phyloP scores from a whole-genome alignment of 2,797 vertebrate genomes.

The Centroberyx gerrardi region DNA sequence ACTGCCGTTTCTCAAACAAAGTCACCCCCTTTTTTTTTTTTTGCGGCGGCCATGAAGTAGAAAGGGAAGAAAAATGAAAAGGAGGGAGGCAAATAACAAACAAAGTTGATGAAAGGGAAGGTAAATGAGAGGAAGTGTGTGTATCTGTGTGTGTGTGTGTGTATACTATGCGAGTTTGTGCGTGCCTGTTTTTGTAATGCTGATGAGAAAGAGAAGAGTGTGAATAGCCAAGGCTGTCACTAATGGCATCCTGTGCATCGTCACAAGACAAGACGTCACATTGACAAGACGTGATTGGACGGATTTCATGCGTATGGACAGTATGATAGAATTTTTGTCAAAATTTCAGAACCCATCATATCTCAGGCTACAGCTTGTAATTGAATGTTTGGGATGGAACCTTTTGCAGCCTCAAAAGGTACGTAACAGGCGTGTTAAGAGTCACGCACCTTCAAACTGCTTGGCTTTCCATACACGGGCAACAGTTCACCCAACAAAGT shows the following conservation, averaged over 20 bases:
- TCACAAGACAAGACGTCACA: slow-evolving; percentile 40
- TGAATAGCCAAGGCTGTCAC: slow-evolving; percentile 41
- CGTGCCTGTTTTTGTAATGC: slow-evolving; percentile 34
- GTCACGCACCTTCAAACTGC: slow-evolving; percentile 50
- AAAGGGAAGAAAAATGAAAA: slow-evolving; percentile 40
- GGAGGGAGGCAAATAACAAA: slow-evolving; percentile 61
- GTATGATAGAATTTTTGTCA: background rate
- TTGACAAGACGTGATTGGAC: slow-evolving; percentile 61
- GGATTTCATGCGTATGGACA: slow-evolving; percentile 66
- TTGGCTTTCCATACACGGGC: no score
- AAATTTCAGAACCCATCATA: slow-evolving; percentile 2
- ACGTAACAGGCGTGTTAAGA: slow-evolving; percentile 41
- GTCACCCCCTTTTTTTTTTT: slow-evolving; percentile 23
- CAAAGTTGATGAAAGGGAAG: slow-evolving; percentile 71
- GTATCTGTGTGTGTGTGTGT: background rate
- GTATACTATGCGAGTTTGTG: background rate
- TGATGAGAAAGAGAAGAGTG: slow-evolving; percentile 30
- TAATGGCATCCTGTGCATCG: slow-evolving; percentile 39
- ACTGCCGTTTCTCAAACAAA: slow-evolving; percentile 68
- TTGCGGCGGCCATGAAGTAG: slow-evolving; percentile 29
- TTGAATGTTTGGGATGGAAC: slow-evolving; percentile 27
- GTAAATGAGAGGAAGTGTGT: slow-evolving; percentile 61
- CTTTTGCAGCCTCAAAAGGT: slow-evolving; percentile 38
- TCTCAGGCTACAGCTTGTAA: slow-evolving; percentile 26
- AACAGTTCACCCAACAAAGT: no score